Base-by-base conservation (phyloP, 2,797 vertebrate genomes). In the Malurus splendens region DNA sequence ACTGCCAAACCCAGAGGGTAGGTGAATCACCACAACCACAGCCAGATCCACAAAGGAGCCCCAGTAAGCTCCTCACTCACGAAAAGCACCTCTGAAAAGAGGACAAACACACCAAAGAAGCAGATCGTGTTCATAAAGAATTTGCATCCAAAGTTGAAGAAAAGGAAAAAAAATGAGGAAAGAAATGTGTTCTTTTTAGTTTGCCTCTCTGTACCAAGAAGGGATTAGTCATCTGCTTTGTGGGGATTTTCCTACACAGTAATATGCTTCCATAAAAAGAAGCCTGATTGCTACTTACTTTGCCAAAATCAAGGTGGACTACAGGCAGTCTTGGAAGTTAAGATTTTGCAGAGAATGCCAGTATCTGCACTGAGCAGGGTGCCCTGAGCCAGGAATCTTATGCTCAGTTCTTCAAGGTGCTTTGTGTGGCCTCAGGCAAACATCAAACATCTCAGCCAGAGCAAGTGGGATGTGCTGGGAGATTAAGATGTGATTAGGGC, bases 161-260 rank as follows among this genome's bases (percentile, higher is more conserved):
- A 68, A 66, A 70, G 19, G 36, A 3, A 9, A 22, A n/a, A 55
- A 71, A 23, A 18, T 4, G 2, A 9, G 2, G 2, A 0, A n/a
- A 36, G 52, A 85, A 45, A 11, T 2, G 9, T 79, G 25, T 48
- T 85, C 54, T 85, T 93, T 92, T 87, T 19, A 50, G 41, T 68
- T 60, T 87, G 36, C 48, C 42, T 81, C 44, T 73, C 10, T 42
- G 25, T 60, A 67, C 4, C 17, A 72, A 77, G 61, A 78, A 68
- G 60, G 62, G 28, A 71, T 89, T 87, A 77, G 54, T 91, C 48
- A 67, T 73, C 86, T 85, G 68, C 54, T 88, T 92, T 65, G n/a
- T 65, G 51, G 24, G 48, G 65, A 56, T 73, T 80, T 93, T 86
- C 82, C 52, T 81, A 78, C 44, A 28, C 15, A 72, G 39, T n/a